phyloP scores from a whole-genome alignment of 1,140 invertebrate species.

The Bombyx mandarina region DNA sequence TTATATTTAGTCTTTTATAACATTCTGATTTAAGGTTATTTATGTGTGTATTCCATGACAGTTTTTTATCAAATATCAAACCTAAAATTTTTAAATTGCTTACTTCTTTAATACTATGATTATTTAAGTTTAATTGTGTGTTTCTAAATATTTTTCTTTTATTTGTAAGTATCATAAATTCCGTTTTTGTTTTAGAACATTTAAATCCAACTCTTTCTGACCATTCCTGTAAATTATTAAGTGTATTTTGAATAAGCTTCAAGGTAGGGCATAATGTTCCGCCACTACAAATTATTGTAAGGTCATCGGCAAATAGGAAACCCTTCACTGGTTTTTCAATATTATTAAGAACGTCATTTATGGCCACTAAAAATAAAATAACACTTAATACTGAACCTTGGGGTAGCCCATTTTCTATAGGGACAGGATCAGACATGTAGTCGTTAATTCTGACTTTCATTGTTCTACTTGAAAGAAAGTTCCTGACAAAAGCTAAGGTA shows the following conservation, averaged over 20 bases:
- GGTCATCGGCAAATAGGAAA: conserved; percentile 15
- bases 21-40: conserved; percentile 14
- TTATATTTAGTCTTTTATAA: conserved; percentile 15
- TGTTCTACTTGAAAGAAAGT: conserved; percentile 1
- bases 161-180: conserved; percentile 8
- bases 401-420: conserved; percentile 19
- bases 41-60: conserved; percentile 12
- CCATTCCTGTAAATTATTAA: conserved; percentile 9
- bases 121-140: conserved; percentile 7
- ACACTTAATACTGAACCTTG: conserved; percentile 19
- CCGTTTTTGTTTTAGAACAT: conserved; percentile 8
- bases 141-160: conserved; percentile 9
- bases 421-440: conserved; percentile 8
- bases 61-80: conserved; percentile 15
- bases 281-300: conserved; percentile 12
- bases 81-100: conserved; percentile 14
- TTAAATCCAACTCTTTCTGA: conserved; percentile 4
- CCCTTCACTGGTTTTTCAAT: conserved; percentile 12
- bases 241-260: conserved; percentile 9
- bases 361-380: conserved; percentile 17
- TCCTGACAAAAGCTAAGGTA: conserved; percentile 10
- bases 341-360: conserved; percentile 16
- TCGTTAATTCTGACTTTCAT: conserved; percentile 17
- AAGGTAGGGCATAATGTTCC: conserved; percentile 8
- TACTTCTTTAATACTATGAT: conserved; percentile 12